Percentiles rank a stretch among this genome's conserved stretches.
Conservation (phyloP, 92 coral and sea anemone species). For the Umimayanthus kanabou region DNA sequence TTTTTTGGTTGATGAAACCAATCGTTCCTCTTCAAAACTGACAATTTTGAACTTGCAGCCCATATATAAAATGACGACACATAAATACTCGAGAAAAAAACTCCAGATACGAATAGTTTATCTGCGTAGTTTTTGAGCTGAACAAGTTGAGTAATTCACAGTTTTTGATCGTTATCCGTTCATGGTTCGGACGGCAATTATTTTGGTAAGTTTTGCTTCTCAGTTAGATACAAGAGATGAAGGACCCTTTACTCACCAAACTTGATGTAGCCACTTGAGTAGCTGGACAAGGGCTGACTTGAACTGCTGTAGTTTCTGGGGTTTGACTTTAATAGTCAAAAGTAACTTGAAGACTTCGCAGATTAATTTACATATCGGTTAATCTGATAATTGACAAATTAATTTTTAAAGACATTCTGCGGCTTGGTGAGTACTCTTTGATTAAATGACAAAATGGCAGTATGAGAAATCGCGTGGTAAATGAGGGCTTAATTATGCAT, state of each 20-base stretch:
- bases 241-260: neutral
- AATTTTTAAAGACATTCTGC: conserved; percentile 13
- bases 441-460: neutral
- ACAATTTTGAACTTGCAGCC: neutral
- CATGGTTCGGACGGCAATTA: neutral
- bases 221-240: neutral
- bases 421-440: neutral
- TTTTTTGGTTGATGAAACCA: too few species aligned
- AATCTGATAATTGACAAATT: conserved; percentile 20
- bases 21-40: too few species aligned
- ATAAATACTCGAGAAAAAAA: too few species aligned
- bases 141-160: neutral
- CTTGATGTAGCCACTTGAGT: neutral
- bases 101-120: neutral
- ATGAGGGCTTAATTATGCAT: neutral
- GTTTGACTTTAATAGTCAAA: neutral
- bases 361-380: neutral
- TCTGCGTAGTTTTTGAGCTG: neutral
- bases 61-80: too few species aligned
- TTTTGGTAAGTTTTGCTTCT: neutral
- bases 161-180: too few species aligned
- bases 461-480: conserved; percentile 1
- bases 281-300: neutral
- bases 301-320: neutral
- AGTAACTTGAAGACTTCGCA: neutral